These are phyloP conservation scores for Microcebus tavaratra DNA, from an alignment of 2,113 vertebrate genomes.

Conservation along the genomic window DNA sequence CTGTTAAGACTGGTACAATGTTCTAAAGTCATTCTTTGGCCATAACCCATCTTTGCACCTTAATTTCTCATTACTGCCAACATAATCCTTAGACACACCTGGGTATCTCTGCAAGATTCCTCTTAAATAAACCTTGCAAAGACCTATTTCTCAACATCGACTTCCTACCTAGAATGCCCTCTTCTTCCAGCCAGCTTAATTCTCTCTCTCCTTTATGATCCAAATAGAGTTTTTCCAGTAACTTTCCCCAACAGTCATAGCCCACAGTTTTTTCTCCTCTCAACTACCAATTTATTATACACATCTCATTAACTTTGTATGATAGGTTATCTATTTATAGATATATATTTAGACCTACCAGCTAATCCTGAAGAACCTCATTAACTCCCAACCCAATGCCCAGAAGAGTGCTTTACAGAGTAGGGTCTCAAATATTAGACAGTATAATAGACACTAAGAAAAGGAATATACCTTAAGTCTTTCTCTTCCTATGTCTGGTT, in stretches of 20 bases:
- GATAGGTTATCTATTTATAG: neutral
- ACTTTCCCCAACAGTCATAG: neutral
- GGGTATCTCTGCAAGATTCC: neutral
- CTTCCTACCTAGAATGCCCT: conserved; percentile 1
- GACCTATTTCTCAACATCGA: neutral
- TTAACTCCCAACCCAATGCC: neutral
- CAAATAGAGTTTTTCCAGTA: conserved; percentile 23
- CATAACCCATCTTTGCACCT: neutral
- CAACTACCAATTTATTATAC: neutral
- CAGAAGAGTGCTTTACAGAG: neutral
- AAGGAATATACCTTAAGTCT: conserved; percentile 85
- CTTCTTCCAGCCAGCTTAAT: neutral
- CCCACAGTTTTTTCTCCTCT: neutral
- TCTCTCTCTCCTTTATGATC: neutral
- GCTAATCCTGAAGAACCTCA: neutral
- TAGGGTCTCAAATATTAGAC: conserved; percentile 59
- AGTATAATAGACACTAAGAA: conserved; percentile 47
- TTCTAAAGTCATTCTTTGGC: neutral
- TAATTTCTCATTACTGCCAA: conserved; percentile 5
- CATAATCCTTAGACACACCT: neutral
- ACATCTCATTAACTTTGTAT: neutral
- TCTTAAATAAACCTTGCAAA: neutral
- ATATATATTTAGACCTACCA: neutral
- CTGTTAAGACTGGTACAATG: neutral
- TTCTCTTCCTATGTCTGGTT: conserved; percentile 84